Evolutionary conservation across 2,113 vertebrate genomes (phyloP), one percentile per base, ranked within the genome.

Genomic region (Phasianus colchicus): DNA sequence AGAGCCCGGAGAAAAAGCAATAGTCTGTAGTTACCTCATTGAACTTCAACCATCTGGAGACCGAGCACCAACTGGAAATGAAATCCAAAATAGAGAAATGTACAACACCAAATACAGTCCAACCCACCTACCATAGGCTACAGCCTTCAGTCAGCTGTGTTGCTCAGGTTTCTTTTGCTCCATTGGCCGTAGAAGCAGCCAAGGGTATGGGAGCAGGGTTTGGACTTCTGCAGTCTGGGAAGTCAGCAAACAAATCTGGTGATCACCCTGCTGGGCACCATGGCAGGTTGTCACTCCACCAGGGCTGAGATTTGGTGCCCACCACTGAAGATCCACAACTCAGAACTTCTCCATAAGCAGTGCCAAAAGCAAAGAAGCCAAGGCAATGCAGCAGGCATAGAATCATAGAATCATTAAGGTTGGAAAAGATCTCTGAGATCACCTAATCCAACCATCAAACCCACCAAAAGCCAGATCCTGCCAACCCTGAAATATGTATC

Each of bases 401-500:
- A 30, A 54, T 54, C 52, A 54, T 17, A 15, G 27, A 54, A 30
- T 54, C 15, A 54, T 54, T 30, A 29, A 16, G 27, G 52, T 29
- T 54, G 52, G 52, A 54, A 54, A 10, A 54, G 27, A 54, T 16
- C 52, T 54, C 52, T 54, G 27, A 54, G 27, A 16, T 29, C 27
- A 54, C 52, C 27, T 17, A 29, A 8, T 30, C 52, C 27, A 10
- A 30, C 27, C 52, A 54, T 54, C 14, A 29, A 4, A 4, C 38
- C 13, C 45, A 15, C 15, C 1, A 1, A 64, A 50, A 38, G 30
- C 17, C 61, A 8, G 22, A 11, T 42, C 69, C 72, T 71, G 32
- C 30, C 38, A 79, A 5, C 2, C 3, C 2, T 6, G 5, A 16
- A 3, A 4, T 5, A 0, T 2, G 8, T 1, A 2, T 21, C 87